Evolutionary conservation across 2,113 vertebrate genomes (phyloP).

Genomic region (Ochotona curzoniae): DNA sequence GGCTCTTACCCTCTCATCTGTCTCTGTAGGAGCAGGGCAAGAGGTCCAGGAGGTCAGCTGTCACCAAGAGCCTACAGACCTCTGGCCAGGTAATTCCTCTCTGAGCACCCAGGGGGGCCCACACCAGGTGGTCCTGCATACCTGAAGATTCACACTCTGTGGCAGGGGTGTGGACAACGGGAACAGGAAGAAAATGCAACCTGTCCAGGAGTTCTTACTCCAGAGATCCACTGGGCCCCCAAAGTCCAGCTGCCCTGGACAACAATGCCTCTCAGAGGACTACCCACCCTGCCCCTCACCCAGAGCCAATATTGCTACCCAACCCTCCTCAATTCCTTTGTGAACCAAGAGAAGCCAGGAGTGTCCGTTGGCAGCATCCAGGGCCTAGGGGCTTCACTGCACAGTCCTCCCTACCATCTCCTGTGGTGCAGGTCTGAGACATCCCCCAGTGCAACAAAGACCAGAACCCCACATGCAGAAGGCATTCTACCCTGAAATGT

Average conservation of each 20-base stretch:
- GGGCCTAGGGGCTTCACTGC: rapidly evolving
- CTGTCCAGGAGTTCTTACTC: neutral
- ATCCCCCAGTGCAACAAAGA: neutral
- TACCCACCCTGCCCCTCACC: neutral
- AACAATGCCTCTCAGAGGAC: neutral
- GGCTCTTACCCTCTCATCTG: neutral
- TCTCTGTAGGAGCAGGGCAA: neutral
- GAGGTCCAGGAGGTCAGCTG: too few relatives aligned
- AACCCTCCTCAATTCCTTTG: neutral
- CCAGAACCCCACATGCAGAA: too few relatives aligned
- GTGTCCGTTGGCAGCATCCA: neutral
- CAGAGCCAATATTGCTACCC: neutral
- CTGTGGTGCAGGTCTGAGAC: neutral
- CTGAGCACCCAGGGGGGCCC: neutral
- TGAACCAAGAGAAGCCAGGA: too few relatives aligned
- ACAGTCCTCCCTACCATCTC: neutral
- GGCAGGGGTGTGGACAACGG: neutral
- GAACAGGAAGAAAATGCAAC: neutral
- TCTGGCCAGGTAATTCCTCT: neutral
- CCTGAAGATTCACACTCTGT: neutral
- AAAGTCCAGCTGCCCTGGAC: neutral
- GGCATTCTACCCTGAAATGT: neutral
- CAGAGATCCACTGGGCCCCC: neutral
- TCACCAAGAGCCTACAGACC: neutral
- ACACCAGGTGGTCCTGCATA: neutral